A percentile compares a stretch with the other conserved stretches of the same genome.
These are phyloP conservation scores for Menidia beryllina DNA, from an alignment of 2,113 vertebrate genomes.

Conservation along the genomic window DNA sequence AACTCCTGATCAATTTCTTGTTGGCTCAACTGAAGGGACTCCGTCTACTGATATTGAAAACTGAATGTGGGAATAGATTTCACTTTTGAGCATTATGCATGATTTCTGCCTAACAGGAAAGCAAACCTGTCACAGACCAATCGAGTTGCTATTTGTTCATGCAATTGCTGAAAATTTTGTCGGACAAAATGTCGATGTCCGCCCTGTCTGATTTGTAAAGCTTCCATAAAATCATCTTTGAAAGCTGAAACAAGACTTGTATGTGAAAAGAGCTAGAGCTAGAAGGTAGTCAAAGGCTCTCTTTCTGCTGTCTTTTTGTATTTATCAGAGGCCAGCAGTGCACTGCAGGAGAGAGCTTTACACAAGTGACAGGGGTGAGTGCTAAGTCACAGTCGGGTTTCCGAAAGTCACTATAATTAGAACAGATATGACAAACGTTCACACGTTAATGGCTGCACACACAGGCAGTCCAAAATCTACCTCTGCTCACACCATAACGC, in stretches of 20 bases:
- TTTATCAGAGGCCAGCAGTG: constrained; percentile 16
- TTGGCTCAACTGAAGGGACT: not conserved
- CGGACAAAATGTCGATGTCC: constrained; percentile 15
- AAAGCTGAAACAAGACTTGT: constrained; percentile 33
- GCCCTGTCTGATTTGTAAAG: constrained; percentile 19
- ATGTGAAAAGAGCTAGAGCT: constrained; percentile 20
- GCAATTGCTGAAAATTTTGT: constrained; percentile 9
- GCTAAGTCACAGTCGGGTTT: constrained; percentile 45
- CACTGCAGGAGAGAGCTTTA: constrained; percentile 24
- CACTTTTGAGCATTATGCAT: not conserved
- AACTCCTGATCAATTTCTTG: not conserved
- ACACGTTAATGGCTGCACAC: not conserved
- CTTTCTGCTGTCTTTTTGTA: constrained; percentile 34
- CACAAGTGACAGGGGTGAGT: constrained; percentile 40
- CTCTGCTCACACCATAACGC: too few species aligned
- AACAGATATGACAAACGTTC: constrained; percentile 28
- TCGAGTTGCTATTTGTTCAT: constrained; percentile 12
- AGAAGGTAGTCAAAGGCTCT: constrained; percentile 21
- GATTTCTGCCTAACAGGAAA: not conserved
- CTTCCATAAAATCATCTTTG: constrained; percentile 22
- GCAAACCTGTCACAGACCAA: constrained; percentile 2
- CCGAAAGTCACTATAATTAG: constrained; percentile 32
- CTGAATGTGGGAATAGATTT: not conserved
- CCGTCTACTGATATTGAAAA: not conserved
- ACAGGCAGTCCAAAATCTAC: not conserved